phyloP scores from a whole-genome alignment of 2,888 invertebrate species.

The Pyrochroa serraticornis region DNA sequence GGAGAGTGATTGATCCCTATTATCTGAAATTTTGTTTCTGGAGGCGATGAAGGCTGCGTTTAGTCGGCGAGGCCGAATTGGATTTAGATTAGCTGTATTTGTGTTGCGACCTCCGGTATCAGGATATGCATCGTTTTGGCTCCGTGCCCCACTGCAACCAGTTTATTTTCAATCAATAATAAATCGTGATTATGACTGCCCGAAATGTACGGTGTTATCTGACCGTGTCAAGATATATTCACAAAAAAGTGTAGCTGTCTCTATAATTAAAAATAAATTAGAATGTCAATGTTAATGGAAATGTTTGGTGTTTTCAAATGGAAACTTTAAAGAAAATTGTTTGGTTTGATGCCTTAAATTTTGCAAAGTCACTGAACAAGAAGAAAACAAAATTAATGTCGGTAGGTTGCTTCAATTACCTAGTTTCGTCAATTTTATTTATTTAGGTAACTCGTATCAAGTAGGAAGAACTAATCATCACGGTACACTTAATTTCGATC shows the following conservation, averaged over 20 bases:
- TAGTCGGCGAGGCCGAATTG: constrained; percentile 45
- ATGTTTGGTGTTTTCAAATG: not conserved
- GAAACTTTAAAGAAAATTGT: not conserved
- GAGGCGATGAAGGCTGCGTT: constrained; percentile 16
- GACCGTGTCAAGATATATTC: not conserved
- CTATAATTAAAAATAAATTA: no score
- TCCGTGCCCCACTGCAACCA: constrained; percentile 37
- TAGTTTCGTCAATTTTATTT: no score
- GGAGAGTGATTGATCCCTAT: no score
- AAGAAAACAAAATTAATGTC: no score
- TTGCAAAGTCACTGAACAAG: no score
- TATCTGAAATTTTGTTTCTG: no score
- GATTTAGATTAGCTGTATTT: constrained; percentile 49
- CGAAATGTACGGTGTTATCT: constrained; percentile 41
- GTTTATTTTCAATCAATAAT: constrained; percentile 43
- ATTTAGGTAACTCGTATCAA: constrained; percentile 6
- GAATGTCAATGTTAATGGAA: no score
- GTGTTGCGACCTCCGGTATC: constrained; percentile 43
- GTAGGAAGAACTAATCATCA: constrained; percentile 13
- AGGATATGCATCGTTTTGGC: constrained; percentile 42
- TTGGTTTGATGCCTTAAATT: no score
- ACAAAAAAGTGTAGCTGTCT: no score
- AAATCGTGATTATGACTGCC: constrained; percentile 42
- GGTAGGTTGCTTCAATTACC: no score
- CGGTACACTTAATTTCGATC: constrained; percentile 13